Base-by-base conservation (phyloP, 2,113 vertebrate genomes). In the Nerophis lumbriciformis region DNA sequence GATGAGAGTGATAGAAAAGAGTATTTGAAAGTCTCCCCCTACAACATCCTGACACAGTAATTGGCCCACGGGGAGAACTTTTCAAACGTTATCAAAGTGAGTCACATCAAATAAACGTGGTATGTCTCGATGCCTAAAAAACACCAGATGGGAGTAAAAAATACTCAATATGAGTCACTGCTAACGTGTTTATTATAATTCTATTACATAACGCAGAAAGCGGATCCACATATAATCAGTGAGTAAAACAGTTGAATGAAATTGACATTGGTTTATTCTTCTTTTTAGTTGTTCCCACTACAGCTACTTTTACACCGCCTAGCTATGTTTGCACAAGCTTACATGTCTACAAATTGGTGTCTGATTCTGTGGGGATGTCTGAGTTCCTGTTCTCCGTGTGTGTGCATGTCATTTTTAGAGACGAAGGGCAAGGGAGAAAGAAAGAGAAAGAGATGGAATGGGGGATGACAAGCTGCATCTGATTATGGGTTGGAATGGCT, bases 401-500 rank as follows among this genome's bases (percentile, higher is more conserved):
- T 78, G 79, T 72, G 74, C 48, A 69, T 73, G 74, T 73, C 68
- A 45, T 75, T 70, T 63, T 44, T 48, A 71, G 52, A 69, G 61
- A 73, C 62, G 42, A 44, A 53, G 47, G 53, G 36, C 35, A 55
- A 66, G 36, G 68, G 35, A 68, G 55, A 68, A 58, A 53, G 49
- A 68, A 61, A 64, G 76, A 67, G 68, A 66, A 15, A 66, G 75
- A 82, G 81, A 73, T 70, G 73, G 76, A 76, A 83, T 75, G 84
- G 83, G 78, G 85, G 83, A 80, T 84, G 83, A 83, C 78, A 80
- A 78, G 66, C 81, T 88, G 88, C 87, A 89, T 90, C 81, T 89
- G 85, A 89, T 91, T 88, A 90, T 79, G 68, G 77, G 77, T 77
- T 87, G 84, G 80, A 86, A 88, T 85, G 83, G 80, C 81, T 90